Percentiles rank a stretch among this genome's conserved stretches.
phyloP scores from a whole-genome alignment of 2,888 invertebrate genomes.

The Rugalucina vietnamica region DNA sequence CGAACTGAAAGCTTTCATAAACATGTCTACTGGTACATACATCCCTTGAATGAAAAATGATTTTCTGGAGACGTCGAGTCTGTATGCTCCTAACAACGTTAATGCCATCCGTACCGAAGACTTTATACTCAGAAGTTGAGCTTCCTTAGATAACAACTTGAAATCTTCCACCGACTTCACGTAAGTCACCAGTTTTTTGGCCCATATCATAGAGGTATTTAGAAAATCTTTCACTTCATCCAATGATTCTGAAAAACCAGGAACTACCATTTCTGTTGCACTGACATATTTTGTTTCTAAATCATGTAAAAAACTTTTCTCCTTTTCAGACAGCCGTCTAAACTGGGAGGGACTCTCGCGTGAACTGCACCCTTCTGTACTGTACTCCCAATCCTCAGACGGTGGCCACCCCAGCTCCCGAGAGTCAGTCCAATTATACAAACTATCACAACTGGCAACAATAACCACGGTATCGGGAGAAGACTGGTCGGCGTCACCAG shows the following conservation, averaged over 20 bases:
- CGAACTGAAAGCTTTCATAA: neutral
- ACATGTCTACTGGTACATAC: neutral
- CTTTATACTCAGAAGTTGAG: neutral
- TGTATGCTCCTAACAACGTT: neutral
- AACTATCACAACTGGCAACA: neutral
- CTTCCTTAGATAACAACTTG: neutral
- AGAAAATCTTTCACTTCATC: constrained; percentile 1
- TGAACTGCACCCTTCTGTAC: neutral
- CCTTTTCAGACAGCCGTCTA: neutral
- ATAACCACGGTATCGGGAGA: neutral
- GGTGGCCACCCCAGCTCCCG: too few relatives aligned
- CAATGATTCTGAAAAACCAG: neutral
- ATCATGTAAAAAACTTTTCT: neutral
- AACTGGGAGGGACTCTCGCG: neutral
- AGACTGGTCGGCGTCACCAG: neutral
- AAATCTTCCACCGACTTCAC: neutral
- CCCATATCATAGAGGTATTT: constrained; percentile 2
- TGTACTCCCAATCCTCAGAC: too few relatives aligned
- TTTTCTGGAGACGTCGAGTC: neutral
- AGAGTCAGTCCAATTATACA: neutral
- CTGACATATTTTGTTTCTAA: neutral
- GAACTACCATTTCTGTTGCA: neutral
- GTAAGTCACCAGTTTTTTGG: neutral
- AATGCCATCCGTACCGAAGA: neutral
- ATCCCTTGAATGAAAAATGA: neutral